Conservation (phyloP, 92 coral and sea anemone genomes). For the Palythoa grandis region DNA sequence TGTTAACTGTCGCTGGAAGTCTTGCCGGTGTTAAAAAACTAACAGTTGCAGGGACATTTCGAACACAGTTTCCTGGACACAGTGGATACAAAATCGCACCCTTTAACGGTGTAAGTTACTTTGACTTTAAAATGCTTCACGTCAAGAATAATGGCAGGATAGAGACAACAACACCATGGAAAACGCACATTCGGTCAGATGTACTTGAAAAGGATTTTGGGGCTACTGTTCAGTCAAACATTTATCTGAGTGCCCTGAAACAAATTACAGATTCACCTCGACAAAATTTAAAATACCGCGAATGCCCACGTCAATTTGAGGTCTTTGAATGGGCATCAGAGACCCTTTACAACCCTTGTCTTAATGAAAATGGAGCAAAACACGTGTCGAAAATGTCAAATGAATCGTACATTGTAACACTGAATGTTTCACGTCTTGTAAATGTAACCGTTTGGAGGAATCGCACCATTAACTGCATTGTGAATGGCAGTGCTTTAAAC, state of each 20-base stretch:
- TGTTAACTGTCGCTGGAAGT: conserved; percentile 57
- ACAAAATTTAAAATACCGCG: conserved; percentile 17
- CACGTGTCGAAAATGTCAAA: conserved; percentile 43
- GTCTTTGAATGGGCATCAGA: conserved; percentile 52
- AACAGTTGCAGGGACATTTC: conserved; percentile 51
- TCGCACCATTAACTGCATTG: conserved; percentile 23
- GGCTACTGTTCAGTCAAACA: conserved; percentile 23
- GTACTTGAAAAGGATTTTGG: conserved; percentile 61
- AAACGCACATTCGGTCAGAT: conserved; percentile 32
- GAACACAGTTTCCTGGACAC: conserved; percentile 62
- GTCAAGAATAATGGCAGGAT: conserved; percentile 54
- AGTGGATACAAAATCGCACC: conserved; percentile 57
- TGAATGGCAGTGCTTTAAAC: not conserved
- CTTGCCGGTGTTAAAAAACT: conserved; percentile 58
- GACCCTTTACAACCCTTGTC: conserved; percentile 61
- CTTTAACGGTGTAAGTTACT: conserved; percentile 37
- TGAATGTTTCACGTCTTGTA: conserved; percentile 47
- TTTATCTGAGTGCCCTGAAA: conserved; percentile 15
- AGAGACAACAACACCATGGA: conserved; percentile 42
- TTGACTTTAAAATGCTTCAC: conserved; percentile 48
- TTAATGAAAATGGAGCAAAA: conserved; percentile 46
- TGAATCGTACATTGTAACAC: conserved; percentile 48
- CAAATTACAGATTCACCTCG: conserved; percentile 23
- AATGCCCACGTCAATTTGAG: conserved; percentile 60
- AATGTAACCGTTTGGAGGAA: conserved; percentile 50